Evolutionary conservation across 2,113 vertebrate genomes (phyloP).

Genomic region (Ameiurus melas): DNA sequence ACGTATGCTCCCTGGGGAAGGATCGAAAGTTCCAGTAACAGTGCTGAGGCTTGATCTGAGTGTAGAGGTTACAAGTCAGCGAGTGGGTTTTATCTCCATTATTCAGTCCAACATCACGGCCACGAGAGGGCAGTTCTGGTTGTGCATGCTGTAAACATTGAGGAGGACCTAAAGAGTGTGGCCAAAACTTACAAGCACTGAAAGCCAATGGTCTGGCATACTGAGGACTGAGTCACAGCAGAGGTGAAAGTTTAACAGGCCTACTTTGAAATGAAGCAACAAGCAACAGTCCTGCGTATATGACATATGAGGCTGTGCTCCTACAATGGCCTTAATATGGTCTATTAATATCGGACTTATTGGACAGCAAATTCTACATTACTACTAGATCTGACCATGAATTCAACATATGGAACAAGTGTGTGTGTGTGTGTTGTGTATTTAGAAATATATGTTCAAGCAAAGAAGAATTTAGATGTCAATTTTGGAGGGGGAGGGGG

Average conservation of each 20-base stretch:
- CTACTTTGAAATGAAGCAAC: slow-evolving; percentile 68
- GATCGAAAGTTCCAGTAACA: slow-evolving; percentile 25
- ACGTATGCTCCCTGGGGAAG: slow-evolving; percentile 35
- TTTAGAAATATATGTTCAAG: not conserved
- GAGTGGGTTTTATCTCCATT: not conserved
- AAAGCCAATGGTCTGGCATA: slow-evolving; percentile 55
- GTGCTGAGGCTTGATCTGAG: slow-evolving; percentile 34
- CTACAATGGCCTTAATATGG: not conserved
- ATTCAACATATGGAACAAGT: slow-evolving; percentile 5
- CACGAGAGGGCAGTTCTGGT: slow-evolving; percentile 49
- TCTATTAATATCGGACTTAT: slow-evolving; percentile 30
- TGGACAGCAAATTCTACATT: slow-evolving; percentile 20
- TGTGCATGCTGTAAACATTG: slow-evolving; percentile 38
- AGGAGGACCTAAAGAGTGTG: slow-evolving; percentile 48
- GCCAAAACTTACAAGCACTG: slow-evolving; percentile 68
- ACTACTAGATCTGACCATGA: not conserved
- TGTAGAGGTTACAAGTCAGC: not conserved
- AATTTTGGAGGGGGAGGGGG: too few relatives aligned
- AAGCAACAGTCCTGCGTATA: slow-evolving; percentile 59
- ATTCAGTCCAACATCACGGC: slow-evolving; percentile 15
- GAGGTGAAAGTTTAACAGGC: slow-evolving; percentile 63
- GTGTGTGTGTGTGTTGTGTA: slow-evolving; percentile 38
- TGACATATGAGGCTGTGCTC: slow-evolving; percentile 41
- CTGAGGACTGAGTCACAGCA: slow-evolving; percentile 61
- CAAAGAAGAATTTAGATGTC: not conserved